A percentile compares a stretch with the other conserved stretches of the same genome.
Evolutionary conservation across 2,888 invertebrate species (phyloP).

Genomic region (Microctonus hyperodae): DNA sequence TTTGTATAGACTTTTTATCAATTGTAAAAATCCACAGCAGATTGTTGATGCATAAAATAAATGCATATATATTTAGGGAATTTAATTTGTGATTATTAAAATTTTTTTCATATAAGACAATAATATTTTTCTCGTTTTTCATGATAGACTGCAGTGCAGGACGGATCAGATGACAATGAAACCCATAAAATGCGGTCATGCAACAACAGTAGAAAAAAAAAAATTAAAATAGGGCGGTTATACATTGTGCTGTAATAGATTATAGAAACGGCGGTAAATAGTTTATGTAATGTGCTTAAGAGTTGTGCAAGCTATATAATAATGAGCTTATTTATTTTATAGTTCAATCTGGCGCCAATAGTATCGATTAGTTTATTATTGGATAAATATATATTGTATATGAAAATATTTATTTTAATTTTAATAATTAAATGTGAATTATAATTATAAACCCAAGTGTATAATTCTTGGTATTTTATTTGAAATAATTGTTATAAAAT

Average conservation of each 20-base stretch:
- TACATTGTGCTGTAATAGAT: not conserved
- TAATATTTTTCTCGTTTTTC: not conserved
- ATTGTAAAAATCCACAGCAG: no score
- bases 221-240: not conserved
- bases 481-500: no score
- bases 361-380: conserved; percentile 18
- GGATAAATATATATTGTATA: conserved; percentile 25
- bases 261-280: not conserved
- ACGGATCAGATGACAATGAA: not conserved
- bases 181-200: conserved; percentile 3
- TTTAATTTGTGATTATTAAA: no score
- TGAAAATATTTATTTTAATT: no score
- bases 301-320: not conserved
- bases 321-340: conserved; percentile 19
- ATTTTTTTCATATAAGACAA: no score
- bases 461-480: no score
- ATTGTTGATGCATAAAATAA: no score
- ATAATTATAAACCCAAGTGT: no score
- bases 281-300: conserved; percentile 15
- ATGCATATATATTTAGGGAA: no score
- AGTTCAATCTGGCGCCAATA: conserved; percentile 2
- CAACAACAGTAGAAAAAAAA: not conserved
- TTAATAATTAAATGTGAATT: no score
- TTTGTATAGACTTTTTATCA: no score
- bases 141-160: not conserved